Evolutionary conservation across 2,113 vertebrate genomes (phyloP), one percentile per base, ranked within the genome.

Genomic region (Hypanus sabinus): DNA sequence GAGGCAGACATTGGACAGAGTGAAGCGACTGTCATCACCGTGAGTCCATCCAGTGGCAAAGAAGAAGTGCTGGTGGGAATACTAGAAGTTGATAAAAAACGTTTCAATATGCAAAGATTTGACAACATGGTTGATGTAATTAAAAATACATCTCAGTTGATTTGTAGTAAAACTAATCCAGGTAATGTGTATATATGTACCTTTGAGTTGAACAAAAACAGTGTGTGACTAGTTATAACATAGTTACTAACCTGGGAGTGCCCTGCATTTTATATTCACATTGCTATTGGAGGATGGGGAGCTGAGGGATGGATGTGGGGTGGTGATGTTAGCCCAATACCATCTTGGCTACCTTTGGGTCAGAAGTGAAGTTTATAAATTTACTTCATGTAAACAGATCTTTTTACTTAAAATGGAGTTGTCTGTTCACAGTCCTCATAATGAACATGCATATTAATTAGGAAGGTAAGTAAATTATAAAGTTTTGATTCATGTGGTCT

Each of bases 131-230:
- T 96, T 71, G 94, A n/a, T 46, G 95, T 98, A 24, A 94, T 96
- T 77, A 95, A 94, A 90, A 97, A 97, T 24, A 96, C 98, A 57
- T 95, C 96, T 5, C 2, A 94, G 0, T 94, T 94, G 30, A 95
- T 98, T 94, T 98, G 97, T 94, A 94, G 94, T 5, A 55, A 88
- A 79, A 96, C 97, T 94, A 97, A 97, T 94, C 96, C 96, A 96
- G 96, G 98, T 98, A 96, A 95, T 76, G 46, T 65, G n/a, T 7
- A 38, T 73, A 73, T 27, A 36, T 55, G 90, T 93, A 36, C 38
- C 22, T 38, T 73, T 73, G 36, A 1, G 65, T 7, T 55, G 70
- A 93, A 33, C 4, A 30, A 33, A 90, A 65, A 20, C 18, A 62
- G 14, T n/a, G 12, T 60, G 46, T 60, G 80, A 46, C n/a, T 55